Conservation (phyloP, 2,113 vertebrate genomes). For the Pholis gunnellus region DNA sequence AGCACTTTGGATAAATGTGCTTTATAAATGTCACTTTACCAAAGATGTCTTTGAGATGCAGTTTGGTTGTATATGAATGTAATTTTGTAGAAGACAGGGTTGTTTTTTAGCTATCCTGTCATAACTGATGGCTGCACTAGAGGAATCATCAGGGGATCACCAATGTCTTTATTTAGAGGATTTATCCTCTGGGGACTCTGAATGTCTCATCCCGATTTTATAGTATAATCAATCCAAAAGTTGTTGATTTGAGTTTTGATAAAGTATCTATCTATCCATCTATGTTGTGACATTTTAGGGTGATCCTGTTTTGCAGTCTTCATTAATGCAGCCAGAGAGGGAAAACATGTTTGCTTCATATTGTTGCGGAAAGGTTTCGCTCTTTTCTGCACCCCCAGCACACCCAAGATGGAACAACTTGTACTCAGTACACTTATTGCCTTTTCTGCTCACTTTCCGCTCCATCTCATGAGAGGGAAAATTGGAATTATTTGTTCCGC, state of each 20-base stretch:
- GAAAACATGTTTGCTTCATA: not conserved
- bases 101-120: not conserved
- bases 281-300: not conserved
- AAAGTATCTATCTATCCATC: too few species aligned
- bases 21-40: too few species aligned
- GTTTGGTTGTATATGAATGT: too few species aligned
- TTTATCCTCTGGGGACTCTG: not conserved
- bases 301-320: not conserved
- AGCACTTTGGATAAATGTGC: not conserved
- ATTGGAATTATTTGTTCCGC: not conserved
- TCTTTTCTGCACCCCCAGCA: not conserved
- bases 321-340: not conserved
- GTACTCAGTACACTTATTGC: not conserved
- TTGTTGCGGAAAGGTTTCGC: not conserved
- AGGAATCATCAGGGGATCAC: not conserved
- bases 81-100: too few species aligned
- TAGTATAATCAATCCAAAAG: not conserved
- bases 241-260: not conserved
- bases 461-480: not conserved
- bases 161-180: not conserved
- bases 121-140: not conserved
- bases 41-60: too few species aligned
- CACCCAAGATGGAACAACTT: not conserved
- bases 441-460: not conserved
- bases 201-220: not conserved